Evolutionary conservation across 2,888 invertebrate species (phyloP), one percentile per base, ranked within the genome.

Genomic region (Eupithecia subumbrata): DNA sequence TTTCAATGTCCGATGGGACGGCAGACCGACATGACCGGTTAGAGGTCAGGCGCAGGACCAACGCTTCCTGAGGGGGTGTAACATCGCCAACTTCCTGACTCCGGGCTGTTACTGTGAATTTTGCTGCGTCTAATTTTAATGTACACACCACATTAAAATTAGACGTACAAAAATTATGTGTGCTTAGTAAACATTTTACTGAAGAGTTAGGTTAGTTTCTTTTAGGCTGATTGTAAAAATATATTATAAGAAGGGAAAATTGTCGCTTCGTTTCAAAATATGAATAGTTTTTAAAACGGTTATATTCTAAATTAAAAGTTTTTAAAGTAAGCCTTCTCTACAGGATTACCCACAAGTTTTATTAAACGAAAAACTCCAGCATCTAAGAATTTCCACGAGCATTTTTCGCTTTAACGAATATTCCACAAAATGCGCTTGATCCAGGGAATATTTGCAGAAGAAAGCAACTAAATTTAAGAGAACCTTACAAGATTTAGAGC

Each of bases 401-500:
- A 67, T 67, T 67, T 67, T 67, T 67, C 66, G 66, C 37, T 60
- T 11, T 56, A 67, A 37, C 4, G 37, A 67, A 67, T 60, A 67
- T 68, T 68, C 68, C 43, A 40, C 9, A 43, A 68, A 68, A 68
- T 68, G 68, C 68, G 68, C 68, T 68, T 71, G 73, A 78, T 78
- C 37, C 69, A 48, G 71, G 56, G 60, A 76, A 73, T 76, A 80
- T 80, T 80, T 72, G 45, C 78, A 73, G 87, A 87, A 89, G 89
- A 89, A 89, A 88, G 88, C 88, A 87, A 88, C 86, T 87, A 86
- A 88, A 89, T 87, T 87, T 88, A 87, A 87, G 87, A 86, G 87
- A 86, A 87, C 86, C 87, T 85, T 81, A 86, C 82, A 88, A 90
- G 90, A 92, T 91, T 92, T 91, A 92, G 87, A 87, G 90, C 86